A percentile compares a stretch with the other conserved stretches of the same genome.
phyloP scores from a whole-genome alignment of 2,888 invertebrate species.

The Chrysolina oricalcia region DNA sequence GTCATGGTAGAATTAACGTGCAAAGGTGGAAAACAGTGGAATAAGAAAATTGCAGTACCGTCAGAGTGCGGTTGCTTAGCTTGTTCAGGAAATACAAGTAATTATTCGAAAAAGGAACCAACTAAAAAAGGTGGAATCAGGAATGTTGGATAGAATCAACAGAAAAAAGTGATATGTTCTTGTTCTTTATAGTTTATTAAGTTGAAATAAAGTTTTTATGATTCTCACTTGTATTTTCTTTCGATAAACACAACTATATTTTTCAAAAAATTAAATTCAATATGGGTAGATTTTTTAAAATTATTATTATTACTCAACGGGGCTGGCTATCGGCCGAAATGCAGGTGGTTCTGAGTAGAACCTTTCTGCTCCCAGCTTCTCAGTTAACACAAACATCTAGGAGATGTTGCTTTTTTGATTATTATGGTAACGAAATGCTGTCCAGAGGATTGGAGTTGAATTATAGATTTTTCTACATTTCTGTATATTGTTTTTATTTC shows the following conservation, averaged over 20 bases:
- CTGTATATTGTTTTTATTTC: too few species aligned
- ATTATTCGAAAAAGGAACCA: conserved; percentile 10
- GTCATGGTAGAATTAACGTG: conserved; percentile 67
- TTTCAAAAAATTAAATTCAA: background rate
- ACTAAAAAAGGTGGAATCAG: conserved; percentile 1
- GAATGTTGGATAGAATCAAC: background rate
- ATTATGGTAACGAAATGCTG: too few species aligned
- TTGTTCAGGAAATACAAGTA: conserved; percentile 53
- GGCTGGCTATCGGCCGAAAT: too few species aligned
- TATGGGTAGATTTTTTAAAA: background rate
- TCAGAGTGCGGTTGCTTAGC: conserved; percentile 67
- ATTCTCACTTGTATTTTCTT: background rate
- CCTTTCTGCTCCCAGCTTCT: too few species aligned
- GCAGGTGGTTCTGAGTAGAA: too few species aligned
- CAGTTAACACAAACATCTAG: too few species aligned
- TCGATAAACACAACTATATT: background rate
- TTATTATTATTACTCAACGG: too few species aligned
- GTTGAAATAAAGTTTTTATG: conserved; percentile 1
- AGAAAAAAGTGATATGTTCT: background rate
- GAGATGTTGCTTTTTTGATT: too few species aligned
- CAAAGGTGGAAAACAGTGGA: conserved; percentile 66
- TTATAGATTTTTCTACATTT: too few species aligned
- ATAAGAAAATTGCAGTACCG: conserved; percentile 67
- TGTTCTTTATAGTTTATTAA: background rate
- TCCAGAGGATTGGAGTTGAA: too few species aligned